Base-by-base conservation (phyloP, 2,797 vertebrate genomes). In the Mareca penelope region DNA sequence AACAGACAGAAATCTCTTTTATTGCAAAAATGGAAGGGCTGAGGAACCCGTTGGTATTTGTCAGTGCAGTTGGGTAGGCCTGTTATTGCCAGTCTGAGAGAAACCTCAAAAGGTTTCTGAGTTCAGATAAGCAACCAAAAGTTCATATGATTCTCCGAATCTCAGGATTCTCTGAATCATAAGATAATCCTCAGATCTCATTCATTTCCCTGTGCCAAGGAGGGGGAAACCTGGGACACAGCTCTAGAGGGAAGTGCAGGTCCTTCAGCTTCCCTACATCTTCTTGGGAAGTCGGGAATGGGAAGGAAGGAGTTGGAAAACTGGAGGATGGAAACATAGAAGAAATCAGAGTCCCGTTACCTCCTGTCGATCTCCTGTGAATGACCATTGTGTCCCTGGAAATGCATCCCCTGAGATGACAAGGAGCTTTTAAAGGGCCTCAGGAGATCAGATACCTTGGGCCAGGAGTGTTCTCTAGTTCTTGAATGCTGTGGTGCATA, bases 31-130 rank as follows among this genome's bases (percentile, higher is more conserved):
- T 56, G 35, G 64, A 93, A 90, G 71, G 65, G 67, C 44, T 88
- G 81, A 93, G 70, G 18, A 89, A 26, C 28, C 64, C 77, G 39
- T 40, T 80, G 68, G 63, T 92, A 75, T 84, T 87, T 94, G 52
- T 88, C 61, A 60, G 57, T 70, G 61, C 72, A 90, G 53, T 72
- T 77, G 88, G 70, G 73, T 67, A 88, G 57, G 59, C 85, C 31
- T 88, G 39, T 85, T 95, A 69, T 69, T 92, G 59, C 37, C 1
- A 1, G 11, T 37, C 60, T 84, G 69, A 90, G 68, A 90, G 50
- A 88, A 91, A 69, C 9, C 76, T 91, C 44, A 60, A 39, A 96
- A 83, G 40, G 40, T 75, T 88, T 88, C 71, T 52, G 82, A 89
- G 40, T 70, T 89, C 44, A 53, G 80, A 42, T 57, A 61, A 70